phyloP scores from a whole-genome alignment of 2,797 vertebrate species.

The Siniperca scherzeri region DNA sequence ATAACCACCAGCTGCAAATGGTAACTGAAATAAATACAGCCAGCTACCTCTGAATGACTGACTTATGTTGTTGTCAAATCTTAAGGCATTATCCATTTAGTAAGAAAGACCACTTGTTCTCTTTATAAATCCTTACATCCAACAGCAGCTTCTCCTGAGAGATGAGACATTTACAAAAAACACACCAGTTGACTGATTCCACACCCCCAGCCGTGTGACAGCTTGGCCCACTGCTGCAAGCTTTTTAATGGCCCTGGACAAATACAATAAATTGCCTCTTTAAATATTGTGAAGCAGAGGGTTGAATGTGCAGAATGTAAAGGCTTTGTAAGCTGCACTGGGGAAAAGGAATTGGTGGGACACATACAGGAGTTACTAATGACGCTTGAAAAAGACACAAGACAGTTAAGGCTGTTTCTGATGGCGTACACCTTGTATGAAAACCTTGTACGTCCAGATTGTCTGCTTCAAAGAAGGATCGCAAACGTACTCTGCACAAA shows the following conservation, averaged over 20 bases:
- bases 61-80: constrained; percentile 14
- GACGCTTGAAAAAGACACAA: neutral
- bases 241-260: constrained; percentile 49
- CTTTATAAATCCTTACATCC: constrained; percentile 26
- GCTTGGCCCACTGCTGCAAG: constrained; percentile 25
- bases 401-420: neutral
- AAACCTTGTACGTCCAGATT: neutral
- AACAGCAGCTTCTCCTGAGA: constrained; percentile 33
- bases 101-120: neutral
- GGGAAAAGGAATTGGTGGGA: neutral
- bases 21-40: neutral
- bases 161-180: constrained; percentile 34
- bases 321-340: neutral
- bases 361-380: neutral
- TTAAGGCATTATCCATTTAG: neutral
- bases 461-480: neutral
- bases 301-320: constrained; percentile 44
- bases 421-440: neutral
- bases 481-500: neutral
- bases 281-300: constrained; percentile 49
- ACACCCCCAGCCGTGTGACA: constrained; percentile 13
- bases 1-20: neutral
- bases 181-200: constrained; percentile 48
- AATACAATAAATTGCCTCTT: constrained; percentile 52
- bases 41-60: neutral